A percentile compares a stretch with the other conserved stretches of the same genome.
Conservation (phyloP, 2,113 vertebrate genomes). For the Hyaena hyaena region DNA sequence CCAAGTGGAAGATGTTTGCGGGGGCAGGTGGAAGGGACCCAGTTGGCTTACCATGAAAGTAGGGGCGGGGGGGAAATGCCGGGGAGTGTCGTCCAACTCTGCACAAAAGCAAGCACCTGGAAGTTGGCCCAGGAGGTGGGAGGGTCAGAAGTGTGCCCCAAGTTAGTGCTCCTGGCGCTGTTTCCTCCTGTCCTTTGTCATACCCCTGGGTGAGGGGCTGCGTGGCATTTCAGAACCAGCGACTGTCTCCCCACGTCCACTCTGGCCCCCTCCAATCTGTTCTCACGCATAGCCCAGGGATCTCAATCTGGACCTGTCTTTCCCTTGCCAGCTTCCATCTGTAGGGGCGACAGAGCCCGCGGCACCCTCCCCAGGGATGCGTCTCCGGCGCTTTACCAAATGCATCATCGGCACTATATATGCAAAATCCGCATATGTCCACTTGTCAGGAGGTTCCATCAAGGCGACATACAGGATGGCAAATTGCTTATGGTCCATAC, state of each 20-base stretch:
- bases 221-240: background rate
- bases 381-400: slow-evolving; percentile 21
- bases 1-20: slow-evolving; percentile 44
- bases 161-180: background rate
- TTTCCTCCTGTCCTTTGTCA: background rate
- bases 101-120: background rate
- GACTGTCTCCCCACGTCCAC: background rate
- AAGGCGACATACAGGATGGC: background rate
- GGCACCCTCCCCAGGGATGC: slow-evolving; percentile 41
- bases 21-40: background rate
- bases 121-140: background rate
- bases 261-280: slow-evolving; percentile 53
- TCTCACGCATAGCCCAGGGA: slow-evolving; percentile 14
- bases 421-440: slow-evolving; percentile 66
- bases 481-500: background rate
- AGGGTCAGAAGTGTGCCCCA: background rate
- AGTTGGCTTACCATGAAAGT: background rate
- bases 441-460: background rate
- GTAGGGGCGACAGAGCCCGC: slow-evolving; percentile 50
- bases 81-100: background rate
- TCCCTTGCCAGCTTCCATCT: slow-evolving; percentile 70
- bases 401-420: background rate
- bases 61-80: background rate
- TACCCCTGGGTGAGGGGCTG: background rate
- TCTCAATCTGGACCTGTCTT: slow-evolving; percentile 64